phyloP scores from a whole-genome alignment of 37 sponge, comb jelly and placozoan genomes.

The Geodia barretti region DNA sequence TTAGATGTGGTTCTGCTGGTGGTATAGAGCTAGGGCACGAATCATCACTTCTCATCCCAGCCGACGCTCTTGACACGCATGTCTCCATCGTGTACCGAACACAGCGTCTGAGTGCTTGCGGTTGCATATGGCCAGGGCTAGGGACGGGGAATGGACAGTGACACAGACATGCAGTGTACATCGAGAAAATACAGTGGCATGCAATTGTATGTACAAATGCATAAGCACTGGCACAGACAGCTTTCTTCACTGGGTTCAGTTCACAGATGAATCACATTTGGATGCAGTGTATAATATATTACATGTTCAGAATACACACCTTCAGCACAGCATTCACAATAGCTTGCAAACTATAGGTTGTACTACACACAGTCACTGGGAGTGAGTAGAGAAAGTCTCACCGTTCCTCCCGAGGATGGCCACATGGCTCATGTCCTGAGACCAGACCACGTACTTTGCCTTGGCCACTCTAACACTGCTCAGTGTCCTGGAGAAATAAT shows the following conservation, averaged over 20 bases:
- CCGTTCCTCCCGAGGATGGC: conserved; percentile 91
- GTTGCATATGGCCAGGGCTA: conserved; percentile 85
- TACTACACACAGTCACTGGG: neutral
- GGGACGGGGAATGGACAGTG: too few species aligned
- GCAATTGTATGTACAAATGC: too few species aligned
- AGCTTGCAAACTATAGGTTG: neutral
- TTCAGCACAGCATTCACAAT: too few species aligned
- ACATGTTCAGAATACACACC: neutral
- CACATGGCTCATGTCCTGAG: conserved; percentile 83
- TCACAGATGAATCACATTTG: too few species aligned
- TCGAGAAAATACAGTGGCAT: too few species aligned
- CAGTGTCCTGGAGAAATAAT: conserved; percentile 60
- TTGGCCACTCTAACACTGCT: conserved; percentile 76
- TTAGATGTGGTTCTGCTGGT: conserved; percentile 99
- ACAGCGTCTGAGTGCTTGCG: conserved; percentile 84
- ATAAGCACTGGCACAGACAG: neutral
- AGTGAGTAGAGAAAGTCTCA: conserved; percentile 27
- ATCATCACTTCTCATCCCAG: conserved; percentile 99
- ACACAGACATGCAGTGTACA: too few species aligned
- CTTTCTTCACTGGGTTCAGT: neutral
- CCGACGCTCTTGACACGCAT: conserved; percentile 95
- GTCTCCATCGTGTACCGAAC: conserved; percentile 89
- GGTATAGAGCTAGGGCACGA: conserved; percentile 95
- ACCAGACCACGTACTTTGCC: conserved; percentile 89
- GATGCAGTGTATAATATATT: neutral